Base-by-base conservation (phyloP, 2,797 vertebrate species). In the Cichlasoma orientale region DNA sequence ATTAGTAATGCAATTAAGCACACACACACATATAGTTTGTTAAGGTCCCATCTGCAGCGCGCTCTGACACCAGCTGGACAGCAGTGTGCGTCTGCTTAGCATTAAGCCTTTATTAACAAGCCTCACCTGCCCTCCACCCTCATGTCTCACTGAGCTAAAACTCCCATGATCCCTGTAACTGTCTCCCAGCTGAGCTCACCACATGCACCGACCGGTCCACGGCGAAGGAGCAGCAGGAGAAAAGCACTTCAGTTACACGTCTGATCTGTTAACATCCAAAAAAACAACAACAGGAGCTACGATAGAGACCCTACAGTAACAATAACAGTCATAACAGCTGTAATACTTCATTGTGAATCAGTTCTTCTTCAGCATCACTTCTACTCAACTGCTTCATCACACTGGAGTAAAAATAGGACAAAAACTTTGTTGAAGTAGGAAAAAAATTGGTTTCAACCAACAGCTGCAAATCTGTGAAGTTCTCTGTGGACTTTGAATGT, bases 21-120 rank as follows among this genome's bases (percentile, higher is more conserved):
- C 63, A 47, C 44, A 18, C 25, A 50, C 63, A 31, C 44, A 47
- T 6, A 18, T 18, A 5, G 25, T 68, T 68, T 66, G 61, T 66
- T 68, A 68, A 50, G 44, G 41, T 50, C 63, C 44, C 63, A 50
- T 68, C 63, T 68, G 63, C 44, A 47, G 14, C 47, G 36, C 66
- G 52, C 53, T 12, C 38, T 56, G 54, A 50, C 68, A 54, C 41
- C 76, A 78, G 76, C 25, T 78, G 76, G 47, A 61, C 69, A 72
- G 8, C 69, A 31, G 54, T 56, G 57, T 71, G 27, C 47, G 11
- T 41, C 57, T 54, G 58, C 73, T 83, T 63, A 77, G 82, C 56
- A 76, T 83, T 72, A 82, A 88, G 70, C 82, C 79, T 74, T 85
- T 57, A 83, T 91, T 89, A 92, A 85, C 75, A 70, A 75, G 85